These are phyloP conservation scores for Brachyopa scutellaris DNA, from an alignment of 2,888 invertebrate genomes.

Conservation along the genomic window DNA sequence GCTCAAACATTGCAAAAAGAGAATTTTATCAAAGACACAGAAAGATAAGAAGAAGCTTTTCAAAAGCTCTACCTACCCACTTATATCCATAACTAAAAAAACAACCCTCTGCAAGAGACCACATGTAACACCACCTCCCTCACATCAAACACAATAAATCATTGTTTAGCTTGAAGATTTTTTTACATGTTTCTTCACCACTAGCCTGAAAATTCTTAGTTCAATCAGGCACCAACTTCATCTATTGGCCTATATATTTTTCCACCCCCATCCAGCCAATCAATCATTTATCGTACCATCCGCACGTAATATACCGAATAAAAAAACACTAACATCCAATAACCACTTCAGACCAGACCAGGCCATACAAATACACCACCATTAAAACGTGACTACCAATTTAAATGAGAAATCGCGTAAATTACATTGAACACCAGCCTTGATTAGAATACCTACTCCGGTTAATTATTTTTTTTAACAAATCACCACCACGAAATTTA, in stretches of 20 bases:
- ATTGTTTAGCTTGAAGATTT: constrained; percentile 33
- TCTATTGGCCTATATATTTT: constrained; percentile 1
- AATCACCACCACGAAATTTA: constrained; percentile 42
- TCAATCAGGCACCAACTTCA: constrained; percentile 34
- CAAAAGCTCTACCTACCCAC: constrained; percentile 5
- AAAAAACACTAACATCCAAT: not conserved
- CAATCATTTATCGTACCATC: constrained; percentile 50
- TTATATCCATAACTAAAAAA: not conserved
- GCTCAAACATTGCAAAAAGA: no score
- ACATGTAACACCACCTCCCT: constrained; percentile 4
- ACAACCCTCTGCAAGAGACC: not conserved
- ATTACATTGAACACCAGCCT: constrained; percentile 17
- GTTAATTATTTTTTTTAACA: constrained; percentile 63
- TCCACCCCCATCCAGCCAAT: constrained; percentile 25
- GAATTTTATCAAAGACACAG: no score
- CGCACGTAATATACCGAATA: not conserved
- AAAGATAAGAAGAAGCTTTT: no score
- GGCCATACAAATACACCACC: not conserved
- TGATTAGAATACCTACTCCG: constrained; percentile 23
- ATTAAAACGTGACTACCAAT: constrained; percentile 55
- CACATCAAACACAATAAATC: constrained; percentile 36
- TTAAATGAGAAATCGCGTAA: constrained; percentile 52
- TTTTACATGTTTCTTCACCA: constrained; percentile 27
- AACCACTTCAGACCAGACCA: constrained; percentile 6
- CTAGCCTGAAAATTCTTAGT: constrained; percentile 23